Evolutionary conservation across 2,797 vertebrate genomes (phyloP).

Genomic region (Numenius phaeopus): DNA sequence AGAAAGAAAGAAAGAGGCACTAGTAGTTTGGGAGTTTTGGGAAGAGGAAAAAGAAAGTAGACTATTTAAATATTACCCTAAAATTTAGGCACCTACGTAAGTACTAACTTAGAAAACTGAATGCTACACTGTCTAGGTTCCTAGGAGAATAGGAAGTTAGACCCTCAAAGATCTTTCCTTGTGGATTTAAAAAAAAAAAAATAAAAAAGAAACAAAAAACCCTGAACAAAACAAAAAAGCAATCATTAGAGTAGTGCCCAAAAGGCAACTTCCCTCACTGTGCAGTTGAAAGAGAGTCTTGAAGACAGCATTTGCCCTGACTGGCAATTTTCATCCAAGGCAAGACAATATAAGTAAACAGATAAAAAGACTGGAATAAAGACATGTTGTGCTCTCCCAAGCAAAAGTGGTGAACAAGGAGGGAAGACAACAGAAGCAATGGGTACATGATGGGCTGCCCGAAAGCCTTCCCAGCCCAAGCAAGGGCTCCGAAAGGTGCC

Average conservation of each 20-base stretch:
- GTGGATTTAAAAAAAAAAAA: background rate
- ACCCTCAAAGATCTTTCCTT: background rate
- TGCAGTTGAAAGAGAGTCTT: background rate
- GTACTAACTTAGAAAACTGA: background rate
- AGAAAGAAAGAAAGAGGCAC: background rate
- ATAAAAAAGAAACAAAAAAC: background rate
- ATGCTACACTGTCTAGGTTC: background rate
- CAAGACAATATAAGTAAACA: background rate
- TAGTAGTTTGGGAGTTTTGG: background rate
- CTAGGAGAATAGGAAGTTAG: background rate
- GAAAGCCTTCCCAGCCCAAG: background rate
- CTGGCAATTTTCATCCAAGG: background rate
- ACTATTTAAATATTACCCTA: background rate
- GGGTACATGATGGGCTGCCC: fast-evolving
- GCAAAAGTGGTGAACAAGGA: background rate
- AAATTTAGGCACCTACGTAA: background rate
- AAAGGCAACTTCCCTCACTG: background rate
- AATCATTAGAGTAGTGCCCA: background rate
- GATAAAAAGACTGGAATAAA: background rate
- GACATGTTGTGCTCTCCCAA: background rate
- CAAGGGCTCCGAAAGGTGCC: background rate
- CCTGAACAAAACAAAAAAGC: background rate
- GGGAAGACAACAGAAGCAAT: background rate
- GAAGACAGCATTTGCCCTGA: background rate
- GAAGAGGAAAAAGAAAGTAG: background rate